Conservation (phyloP, 35 echinoderm and acorn worm species). For the Heliocidaris tuberculata region DNA sequence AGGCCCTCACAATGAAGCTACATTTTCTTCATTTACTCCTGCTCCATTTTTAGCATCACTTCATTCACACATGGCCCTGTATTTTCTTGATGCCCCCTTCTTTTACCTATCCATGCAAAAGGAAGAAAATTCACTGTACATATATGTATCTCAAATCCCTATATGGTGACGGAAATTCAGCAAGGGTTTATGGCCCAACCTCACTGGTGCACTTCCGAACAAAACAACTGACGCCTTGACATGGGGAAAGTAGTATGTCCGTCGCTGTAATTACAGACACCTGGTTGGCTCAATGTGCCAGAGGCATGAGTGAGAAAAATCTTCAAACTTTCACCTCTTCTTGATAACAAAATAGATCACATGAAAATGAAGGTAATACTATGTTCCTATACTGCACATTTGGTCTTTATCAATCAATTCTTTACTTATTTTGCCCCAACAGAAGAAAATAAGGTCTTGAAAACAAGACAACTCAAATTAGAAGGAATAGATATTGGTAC, state of each 20-base stretch:
- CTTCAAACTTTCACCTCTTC: neutral
- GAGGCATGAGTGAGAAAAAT: neutral
- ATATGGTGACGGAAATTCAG: neutral
- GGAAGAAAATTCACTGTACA: neutral
- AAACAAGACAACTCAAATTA: no score
- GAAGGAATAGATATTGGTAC: no score
- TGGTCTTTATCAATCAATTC: neutral
- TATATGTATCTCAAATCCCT: neutral
- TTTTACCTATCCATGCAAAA: neutral
- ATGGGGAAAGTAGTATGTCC: neutral
- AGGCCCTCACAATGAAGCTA: no score
- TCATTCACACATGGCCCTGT: neutral
- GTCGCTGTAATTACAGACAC: neutral
- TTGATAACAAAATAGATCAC: neutral
- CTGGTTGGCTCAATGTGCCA: neutral
- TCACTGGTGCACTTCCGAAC: neutral
- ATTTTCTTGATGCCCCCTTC: neutral
- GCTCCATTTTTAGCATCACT: neutral
- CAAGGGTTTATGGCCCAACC: neutral
- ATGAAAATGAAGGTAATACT: neutral
- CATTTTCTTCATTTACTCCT: neutral
- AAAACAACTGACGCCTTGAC: neutral
- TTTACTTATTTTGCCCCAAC: neutral
- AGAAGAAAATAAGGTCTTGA: neutral
- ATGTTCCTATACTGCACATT: neutral